Evolutionary conservation across 2,797 vertebrate genomes (phyloP).

Genomic region (Epinephelus coioides): DNA sequence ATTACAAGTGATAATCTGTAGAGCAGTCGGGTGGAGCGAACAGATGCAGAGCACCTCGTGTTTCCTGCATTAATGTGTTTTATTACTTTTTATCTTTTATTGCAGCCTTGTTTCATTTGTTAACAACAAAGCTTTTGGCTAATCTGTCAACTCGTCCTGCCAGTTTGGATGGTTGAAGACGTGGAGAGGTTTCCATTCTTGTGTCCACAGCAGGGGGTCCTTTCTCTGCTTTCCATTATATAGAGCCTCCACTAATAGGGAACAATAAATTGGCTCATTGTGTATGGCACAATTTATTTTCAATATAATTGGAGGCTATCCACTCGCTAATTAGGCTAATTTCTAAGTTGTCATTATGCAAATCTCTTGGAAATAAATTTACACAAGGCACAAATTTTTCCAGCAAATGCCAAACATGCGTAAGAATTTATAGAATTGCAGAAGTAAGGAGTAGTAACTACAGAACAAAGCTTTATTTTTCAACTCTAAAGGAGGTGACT

Average conservation of each 20-base stretch:
- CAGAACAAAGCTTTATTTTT: slow-evolving; percentile 24
- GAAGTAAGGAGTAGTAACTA: slow-evolving; percentile 3
- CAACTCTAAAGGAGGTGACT: slow-evolving; percentile 13
- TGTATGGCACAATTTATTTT: slow-evolving; percentile 44
- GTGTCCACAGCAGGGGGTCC: slow-evolving; percentile 76
- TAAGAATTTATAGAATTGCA: slow-evolving; percentile 42
- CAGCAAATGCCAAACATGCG: slow-evolving; percentile 41
- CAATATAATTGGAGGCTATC: slow-evolving; percentile 65
- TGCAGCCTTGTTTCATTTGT: slow-evolving; percentile 40
- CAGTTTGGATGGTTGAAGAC: slow-evolving; percentile 76
- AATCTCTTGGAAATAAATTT: slow-evolving; percentile 64
- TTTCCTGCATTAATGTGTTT: not conserved
- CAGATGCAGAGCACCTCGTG: slow-evolving; percentile 62
- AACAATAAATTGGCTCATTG: slow-evolving; percentile 73
- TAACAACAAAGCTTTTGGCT: slow-evolving; percentile 71
- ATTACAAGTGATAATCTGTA: slow-evolving; percentile 78
- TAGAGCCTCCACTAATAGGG: slow-evolving; percentile 42
- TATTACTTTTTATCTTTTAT: slow-evolving; percentile 9
- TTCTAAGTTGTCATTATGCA: slow-evolving; percentile 52
- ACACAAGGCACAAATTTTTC: slow-evolving; percentile 24
- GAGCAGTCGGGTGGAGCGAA: slow-evolving; percentile 39
- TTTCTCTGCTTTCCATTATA: slow-evolving; percentile 30
- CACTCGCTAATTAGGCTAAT: slow-evolving; percentile 74
- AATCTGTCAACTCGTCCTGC: slow-evolving; percentile 60
- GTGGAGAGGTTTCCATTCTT: slow-evolving; percentile 73